These are phyloP conservation scores for Drosophila pallidifrons DNA, from an alignment of 1,140 invertebrate genomes.

Conservation along the genomic window DNA sequence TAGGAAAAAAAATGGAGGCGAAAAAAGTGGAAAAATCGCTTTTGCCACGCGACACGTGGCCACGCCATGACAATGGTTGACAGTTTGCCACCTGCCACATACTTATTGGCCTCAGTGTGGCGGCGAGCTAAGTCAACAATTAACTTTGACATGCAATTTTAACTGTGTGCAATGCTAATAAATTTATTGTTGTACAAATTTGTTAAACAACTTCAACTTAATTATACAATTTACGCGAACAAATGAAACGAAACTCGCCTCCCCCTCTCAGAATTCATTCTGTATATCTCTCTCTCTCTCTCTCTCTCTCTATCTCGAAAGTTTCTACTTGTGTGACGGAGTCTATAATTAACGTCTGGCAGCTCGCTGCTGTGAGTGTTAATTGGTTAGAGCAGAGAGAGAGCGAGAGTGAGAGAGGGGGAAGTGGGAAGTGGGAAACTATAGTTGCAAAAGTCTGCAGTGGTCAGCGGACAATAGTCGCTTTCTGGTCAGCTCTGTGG, in stretches of 20 bases:
- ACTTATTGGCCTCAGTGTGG: not conserved
- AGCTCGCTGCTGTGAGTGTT: constrained; percentile 51
- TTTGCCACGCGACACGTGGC: constrained; percentile 37
- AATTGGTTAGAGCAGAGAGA: constrained; percentile 50
- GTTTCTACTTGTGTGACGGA: constrained; percentile 28
- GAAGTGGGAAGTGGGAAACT: not conserved
- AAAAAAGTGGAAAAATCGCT: constrained; percentile 3
- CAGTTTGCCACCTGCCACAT: constrained; percentile 49
- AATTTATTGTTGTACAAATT: constrained; percentile 78
- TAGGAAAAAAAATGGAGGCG: not conserved
- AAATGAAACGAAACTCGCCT: constrained; percentile 58
- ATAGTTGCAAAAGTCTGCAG: constrained; percentile 14
- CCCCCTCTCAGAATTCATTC: not conserved
- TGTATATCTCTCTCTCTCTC: not conserved
- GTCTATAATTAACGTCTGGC: constrained; percentile 67
- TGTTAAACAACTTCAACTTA: constrained; percentile 77
- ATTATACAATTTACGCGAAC: constrained; percentile 67
- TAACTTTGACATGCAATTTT: constrained; percentile 70
- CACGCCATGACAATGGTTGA: constrained; percentile 33
- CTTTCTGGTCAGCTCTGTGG: constrained; percentile 1
- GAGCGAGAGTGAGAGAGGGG: constrained; percentile 12
- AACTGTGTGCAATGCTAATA: constrained; percentile 67
- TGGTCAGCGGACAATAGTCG: constrained; percentile 21
- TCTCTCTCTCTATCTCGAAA: not conserved
- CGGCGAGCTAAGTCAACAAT: constrained; percentile 59